phyloP scores from a whole-genome alignment of 2,113 vertebrate species.

The Notothenia coriiceps region DNA sequence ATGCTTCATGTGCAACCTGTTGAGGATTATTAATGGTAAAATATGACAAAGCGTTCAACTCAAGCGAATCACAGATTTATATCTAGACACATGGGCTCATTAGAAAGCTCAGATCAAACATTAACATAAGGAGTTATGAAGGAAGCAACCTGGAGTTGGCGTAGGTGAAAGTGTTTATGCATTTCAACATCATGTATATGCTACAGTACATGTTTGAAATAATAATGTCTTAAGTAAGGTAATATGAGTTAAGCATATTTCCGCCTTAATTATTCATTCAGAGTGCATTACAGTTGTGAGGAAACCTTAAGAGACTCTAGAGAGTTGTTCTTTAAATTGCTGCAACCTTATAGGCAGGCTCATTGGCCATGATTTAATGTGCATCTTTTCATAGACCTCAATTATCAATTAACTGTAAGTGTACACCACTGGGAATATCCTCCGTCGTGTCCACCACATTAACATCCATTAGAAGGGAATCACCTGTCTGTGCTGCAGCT shows the following conservation, averaged over 20 bases:
- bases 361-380: slow-evolving; percentile 73
- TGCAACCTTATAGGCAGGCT: slow-evolving; percentile 72
- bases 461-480: slow-evolving; percentile 76
- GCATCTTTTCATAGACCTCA: slow-evolving; percentile 80
- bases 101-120: slow-evolving; percentile 48
- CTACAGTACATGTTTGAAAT: slow-evolving; percentile 40
- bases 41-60: not conserved
- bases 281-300: slow-evolving; percentile 65
- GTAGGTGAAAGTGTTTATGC: slow-evolving; percentile 47
- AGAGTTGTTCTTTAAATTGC: slow-evolving; percentile 74
- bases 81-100: slow-evolving; percentile 22
- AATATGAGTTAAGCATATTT: slow-evolving; percentile 62
- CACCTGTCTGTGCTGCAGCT: slow-evolving; percentile 64
- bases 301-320: slow-evolving; percentile 70
- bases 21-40: slow-evolving; percentile 17
- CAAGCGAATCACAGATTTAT: slow-evolving; percentile 11
- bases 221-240: slow-evolving; percentile 55
- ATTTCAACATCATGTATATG: slow-evolving; percentile 37
- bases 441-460: slow-evolving; percentile 68
- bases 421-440: slow-evolving; percentile 74
- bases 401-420: slow-evolving; percentile 80
- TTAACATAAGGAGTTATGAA: slow-evolving; percentile 27
- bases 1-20: slow-evolving; percentile 5
- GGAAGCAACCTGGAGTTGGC: slow-evolving; percentile 27
- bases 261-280: slow-evolving; percentile 72